Evolutionary conservation across 2,888 invertebrate genomes (phyloP), one percentile per base, ranked within the genome.

Genomic region (Synergus umbraculus): DNA sequence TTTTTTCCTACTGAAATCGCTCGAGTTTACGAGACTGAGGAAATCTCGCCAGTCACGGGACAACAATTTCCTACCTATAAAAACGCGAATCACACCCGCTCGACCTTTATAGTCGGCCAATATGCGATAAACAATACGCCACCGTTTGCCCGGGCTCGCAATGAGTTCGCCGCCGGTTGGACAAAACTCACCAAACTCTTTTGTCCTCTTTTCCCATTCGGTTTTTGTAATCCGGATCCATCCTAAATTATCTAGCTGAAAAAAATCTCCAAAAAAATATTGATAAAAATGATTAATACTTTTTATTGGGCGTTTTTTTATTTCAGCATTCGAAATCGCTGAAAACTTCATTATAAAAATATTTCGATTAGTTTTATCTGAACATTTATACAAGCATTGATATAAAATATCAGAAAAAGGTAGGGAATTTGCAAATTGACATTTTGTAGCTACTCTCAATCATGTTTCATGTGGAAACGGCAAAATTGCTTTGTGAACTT

Each of bases 21-120:
- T 77, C 81, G 81, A 84, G 79, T 87, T 87, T 86, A 87, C 84
- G 85, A 85, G 81, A 80, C 83, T 80, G 81, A 86, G 86, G 87
- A 86, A 87, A 86, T 86, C 87, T 85, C 81, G 79, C 79, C 78
- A 81, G 66, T 79, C 81, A 76, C 79, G 58, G 43, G 65, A 81
- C 69, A 78, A 82, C 81, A 84, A 83, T 86, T 81, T 81, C 78
- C 12, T 76, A 77, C 66, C 64, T 79, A 82, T 82, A 83, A 84
- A 84, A 76, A 83, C 78, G 78, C 81, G 78, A 73, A 77, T 46
- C 79, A 78, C 64, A 63, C 79, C 77, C 78, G 79, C 78, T 66
- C 73, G 63, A 79, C 77, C 67, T 83, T 82, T 76, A 60, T 77
- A 81, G 78, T 76, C 69, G 58, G 58, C 83, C 82, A 81, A 83